Base-by-base conservation (phyloP, 2,888 invertebrate species). In the Rugalucina vietnamica region DNA sequence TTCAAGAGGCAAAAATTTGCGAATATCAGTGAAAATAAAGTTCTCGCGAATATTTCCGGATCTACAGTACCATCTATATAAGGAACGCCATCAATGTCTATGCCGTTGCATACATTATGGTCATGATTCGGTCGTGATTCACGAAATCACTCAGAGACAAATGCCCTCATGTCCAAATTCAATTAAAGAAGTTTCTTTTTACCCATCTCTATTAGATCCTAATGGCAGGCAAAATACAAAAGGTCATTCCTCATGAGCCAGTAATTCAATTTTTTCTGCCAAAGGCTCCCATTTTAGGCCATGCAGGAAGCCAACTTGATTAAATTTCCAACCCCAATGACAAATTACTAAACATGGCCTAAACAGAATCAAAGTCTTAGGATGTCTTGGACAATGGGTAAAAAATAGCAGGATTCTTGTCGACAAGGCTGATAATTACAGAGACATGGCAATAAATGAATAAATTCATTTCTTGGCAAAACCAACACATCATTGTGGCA, bases 221-320 rank as follows among this genome's bases (percentile, higher is more conserved):
- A 65, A 65, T 65, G 65, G 65, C 65, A 65, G 1, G 8, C n/a
- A 65, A 65, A 65, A 5, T 65, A 65, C 65, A 65, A 65, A 65
- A 65, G 65, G 65, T 65, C 65, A 65, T 65, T 65, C 34, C 65
- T 65, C 65, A 65, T 65, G 12, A 18, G 34, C 65, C 21, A 65
- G 24, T 34, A 65, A 65, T 65, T 65, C 65, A 65, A 65, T 65
- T 34, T 65, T 65, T 65, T 65, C 34, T 65, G 65, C 65, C 65
- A 65, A 32, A 34, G 65, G 65, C 34, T 34, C 65, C 65, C 65
- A 34, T 65, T 34, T 65, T 34, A 34, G 34, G 65, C 32, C 32
- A 34, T 34, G 34, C 12, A 5, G 34, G 24, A 29, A 29, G 2
- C 32, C 10, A 65, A 65, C 34, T 21, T 65, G 65, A 65, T 65